Evolutionary conservation across 2,113 vertebrate genomes (phyloP).

Genomic region (Aegypius monachus): DNA sequence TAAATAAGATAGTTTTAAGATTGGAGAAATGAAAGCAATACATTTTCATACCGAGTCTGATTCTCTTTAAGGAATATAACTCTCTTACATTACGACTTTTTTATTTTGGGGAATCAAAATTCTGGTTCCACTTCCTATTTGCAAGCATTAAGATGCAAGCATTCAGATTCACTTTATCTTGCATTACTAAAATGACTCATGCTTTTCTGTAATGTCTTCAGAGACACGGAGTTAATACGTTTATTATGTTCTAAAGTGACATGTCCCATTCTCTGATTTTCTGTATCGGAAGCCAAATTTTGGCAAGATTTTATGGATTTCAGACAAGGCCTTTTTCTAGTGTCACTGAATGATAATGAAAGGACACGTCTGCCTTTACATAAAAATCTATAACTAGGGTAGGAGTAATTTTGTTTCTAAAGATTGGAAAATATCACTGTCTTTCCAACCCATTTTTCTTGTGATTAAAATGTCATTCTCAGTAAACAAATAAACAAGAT

Average conservation of each 20-base stretch:
- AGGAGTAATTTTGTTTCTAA: neutral
- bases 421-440: neutral
- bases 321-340: neutral
- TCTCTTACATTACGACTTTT: neutral
- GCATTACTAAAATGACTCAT: neutral
- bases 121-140: neutral
- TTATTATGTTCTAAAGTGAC: neutral
- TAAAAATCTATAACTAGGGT: neutral
- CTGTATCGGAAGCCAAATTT: neutral
- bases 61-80: neutral
- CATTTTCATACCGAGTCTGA: neutral
- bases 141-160: neutral
- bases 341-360: neutral
- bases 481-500: conserved; percentile 40
- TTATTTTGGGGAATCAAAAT: neutral
- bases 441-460: neutral
- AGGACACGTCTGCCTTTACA: neutral
- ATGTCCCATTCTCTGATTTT: neutral
- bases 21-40: neutral
- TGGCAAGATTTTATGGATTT: neutral
- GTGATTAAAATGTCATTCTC: conserved; percentile 30
- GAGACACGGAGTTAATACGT: neutral
- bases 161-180: neutral
- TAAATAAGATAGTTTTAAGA: neutral
- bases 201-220: neutral